phyloP scores from a whole-genome alignment of 37 sponge, comb jelly and placozoan genomes.

The Aphrocallistes beatrix region DNA sequence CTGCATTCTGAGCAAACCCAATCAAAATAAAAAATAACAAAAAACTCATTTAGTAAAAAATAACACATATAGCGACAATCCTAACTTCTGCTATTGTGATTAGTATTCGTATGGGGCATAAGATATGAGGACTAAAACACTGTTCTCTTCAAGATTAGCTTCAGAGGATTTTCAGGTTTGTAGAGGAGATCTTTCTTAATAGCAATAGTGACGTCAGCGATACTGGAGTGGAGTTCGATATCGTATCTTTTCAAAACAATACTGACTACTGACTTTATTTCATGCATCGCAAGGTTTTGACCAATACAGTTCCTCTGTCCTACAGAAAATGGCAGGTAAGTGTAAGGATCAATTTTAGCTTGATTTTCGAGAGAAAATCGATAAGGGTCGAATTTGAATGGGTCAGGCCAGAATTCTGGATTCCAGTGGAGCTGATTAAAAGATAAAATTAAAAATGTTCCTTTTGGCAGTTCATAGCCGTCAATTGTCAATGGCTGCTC shows the following conservation, averaged over 20 bases:
- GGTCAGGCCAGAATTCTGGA: conserved; percentile 51
- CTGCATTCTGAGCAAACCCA: no score
- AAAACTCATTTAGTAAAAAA: no score
- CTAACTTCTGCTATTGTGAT: no score
- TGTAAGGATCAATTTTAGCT: conserved; percentile 29
- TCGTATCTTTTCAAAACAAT: conserved; percentile 9
- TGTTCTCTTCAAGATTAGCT: no score
- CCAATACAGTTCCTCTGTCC: conserved; percentile 79
- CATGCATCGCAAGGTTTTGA: conserved; percentile 65
- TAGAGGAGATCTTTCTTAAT: not conserved
- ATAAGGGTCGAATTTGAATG: conserved; percentile 49
- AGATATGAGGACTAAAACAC: no score
- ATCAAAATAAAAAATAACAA: no score
- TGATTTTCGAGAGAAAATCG: conserved; percentile 34
- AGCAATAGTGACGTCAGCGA: not conserved
- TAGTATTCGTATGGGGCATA: no score
- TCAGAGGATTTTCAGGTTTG: not conserved
- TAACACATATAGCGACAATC: no score
- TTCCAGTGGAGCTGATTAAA: conserved; percentile 31
- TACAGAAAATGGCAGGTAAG: conserved; percentile 67
- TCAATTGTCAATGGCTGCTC: not conserved
- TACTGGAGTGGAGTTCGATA: not conserved
- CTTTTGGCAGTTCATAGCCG: not conserved
- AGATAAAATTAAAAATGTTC: not conserved
- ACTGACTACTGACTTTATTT: conserved; percentile 32